These are phyloP conservation scores for Metellina segmentata DNA, from an alignment of 2,888 invertebrate species.

Conservation along the genomic window DNA sequence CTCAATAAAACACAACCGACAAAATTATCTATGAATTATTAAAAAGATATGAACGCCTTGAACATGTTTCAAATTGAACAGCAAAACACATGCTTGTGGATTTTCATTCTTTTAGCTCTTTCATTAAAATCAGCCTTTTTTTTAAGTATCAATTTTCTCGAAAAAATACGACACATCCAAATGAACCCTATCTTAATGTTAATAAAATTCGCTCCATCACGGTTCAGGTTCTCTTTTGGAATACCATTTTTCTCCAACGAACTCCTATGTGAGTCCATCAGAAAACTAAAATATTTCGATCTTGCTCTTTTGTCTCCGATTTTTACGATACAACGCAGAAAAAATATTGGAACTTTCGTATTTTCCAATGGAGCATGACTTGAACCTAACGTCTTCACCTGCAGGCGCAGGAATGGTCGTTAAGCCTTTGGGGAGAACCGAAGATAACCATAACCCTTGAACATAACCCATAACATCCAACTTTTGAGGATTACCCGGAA, in stretches of 20 bases:
- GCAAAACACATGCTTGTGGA: no score
- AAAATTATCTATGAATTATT: no score
- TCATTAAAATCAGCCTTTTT: no score
- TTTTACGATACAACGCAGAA: neutral
- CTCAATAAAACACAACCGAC: no score
- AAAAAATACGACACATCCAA: no score
- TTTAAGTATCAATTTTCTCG: no score
- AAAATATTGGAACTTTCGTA: slow-evolving; percentile 15
- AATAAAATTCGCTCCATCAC: no score
- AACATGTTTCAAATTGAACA: no score
- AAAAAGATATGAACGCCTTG: no score
- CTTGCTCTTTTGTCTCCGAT: slow-evolving; percentile 5
- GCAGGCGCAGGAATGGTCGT: slow-evolving; percentile 11
- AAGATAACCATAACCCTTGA: slow-evolving; percentile 53
- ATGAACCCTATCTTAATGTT: no score
- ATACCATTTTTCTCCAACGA: neutral
- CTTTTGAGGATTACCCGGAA: slow-evolving; percentile 35
- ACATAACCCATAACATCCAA: slow-evolving; percentile 47
- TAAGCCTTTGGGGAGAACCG: neutral
- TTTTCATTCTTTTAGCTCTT: no score
- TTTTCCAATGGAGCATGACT: slow-evolving; percentile 20
- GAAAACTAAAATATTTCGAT: neutral
- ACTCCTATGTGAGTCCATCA: neutral
- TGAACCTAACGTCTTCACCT: slow-evolving; percentile 12
- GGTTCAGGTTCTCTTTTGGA: no score